Evolutionary conservation across 2,888 invertebrate species (phyloP).

Genomic region (Neoaliturus tenellus): DNA sequence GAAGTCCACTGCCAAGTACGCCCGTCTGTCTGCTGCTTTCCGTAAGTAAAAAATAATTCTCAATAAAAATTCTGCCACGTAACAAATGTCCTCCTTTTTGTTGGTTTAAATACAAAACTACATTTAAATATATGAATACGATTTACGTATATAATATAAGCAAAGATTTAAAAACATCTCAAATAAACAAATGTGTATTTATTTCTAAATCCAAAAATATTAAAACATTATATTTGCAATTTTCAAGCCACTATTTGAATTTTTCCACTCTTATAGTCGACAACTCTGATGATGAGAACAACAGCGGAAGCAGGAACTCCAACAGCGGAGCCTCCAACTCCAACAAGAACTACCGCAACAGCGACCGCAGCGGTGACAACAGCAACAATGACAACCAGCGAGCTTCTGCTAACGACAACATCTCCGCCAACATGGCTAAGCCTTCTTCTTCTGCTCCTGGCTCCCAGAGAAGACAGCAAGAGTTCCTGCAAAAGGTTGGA

Average conservation of each 20-base stretch:
- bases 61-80: too few relatives aligned
- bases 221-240: too few relatives aligned
- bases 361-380: conserved; percentile 5
- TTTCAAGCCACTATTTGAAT: too few relatives aligned
- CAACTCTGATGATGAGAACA: conserved; percentile 34
- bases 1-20: conserved; percentile 73
- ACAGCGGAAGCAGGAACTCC: too few relatives aligned
- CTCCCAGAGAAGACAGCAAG: conserved; percentile 69
- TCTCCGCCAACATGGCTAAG: conserved; percentile 67
- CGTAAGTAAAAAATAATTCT: conserved; percentile 63
- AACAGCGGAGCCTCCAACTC: conserved; percentile 50
- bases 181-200: too few relatives aligned
- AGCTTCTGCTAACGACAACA: conserved; percentile 52
- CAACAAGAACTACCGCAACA: conserved; percentile 48
- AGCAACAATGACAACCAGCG: neutral
- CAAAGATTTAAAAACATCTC: too few relatives aligned
- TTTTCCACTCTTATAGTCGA: conserved; percentile 2
- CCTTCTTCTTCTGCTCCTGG: conserved; percentile 70
- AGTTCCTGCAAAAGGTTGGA: conserved; percentile 69
- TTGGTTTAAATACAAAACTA: too few relatives aligned
- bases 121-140: too few relatives aligned
- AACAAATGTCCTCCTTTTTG: too few relatives aligned
- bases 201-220: too few relatives aligned
- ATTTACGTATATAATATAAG: too few relatives aligned
- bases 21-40: conserved; percentile 72